These are phyloP conservation scores for Labroides dimidiatus DNA, from an alignment of 2,797 vertebrate genomes.

Conservation along the genomic window DNA sequence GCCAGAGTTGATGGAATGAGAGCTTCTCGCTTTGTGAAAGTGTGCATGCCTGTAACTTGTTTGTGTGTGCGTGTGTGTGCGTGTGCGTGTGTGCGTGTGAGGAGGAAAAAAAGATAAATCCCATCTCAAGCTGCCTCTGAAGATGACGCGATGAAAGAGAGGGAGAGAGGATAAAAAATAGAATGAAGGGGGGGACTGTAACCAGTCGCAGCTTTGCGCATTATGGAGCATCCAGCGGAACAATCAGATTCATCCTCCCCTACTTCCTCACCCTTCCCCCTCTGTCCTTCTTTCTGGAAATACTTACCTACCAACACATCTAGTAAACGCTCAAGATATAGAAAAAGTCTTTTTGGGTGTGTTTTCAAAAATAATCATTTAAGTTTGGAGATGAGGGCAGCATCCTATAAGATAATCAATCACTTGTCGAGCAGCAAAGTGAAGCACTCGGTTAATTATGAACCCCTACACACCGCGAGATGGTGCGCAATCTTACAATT, in stretches of 20 bases:
- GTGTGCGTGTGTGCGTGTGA: constrained; percentile 12
- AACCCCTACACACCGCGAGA: constrained; percentile 24
- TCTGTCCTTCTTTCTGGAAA: constrained; percentile 11
- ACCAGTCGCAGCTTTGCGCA: constrained; percentile 71
- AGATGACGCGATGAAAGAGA: constrained; percentile 81
- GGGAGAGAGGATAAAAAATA: constrained; percentile 74
- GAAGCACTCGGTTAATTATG: constrained; percentile 62
- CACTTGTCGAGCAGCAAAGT: constrained; percentile 41
- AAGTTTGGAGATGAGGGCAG: constrained; percentile 34
- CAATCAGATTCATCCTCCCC: constrained; percentile 75
- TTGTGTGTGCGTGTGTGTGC: constrained; percentile 15
- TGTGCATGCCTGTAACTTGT: constrained; percentile 4
- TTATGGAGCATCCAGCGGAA: constrained; percentile 77
- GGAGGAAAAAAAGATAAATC: constrained; percentile 74
- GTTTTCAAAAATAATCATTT: neutral
- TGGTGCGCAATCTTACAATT: constrained; percentile 43
- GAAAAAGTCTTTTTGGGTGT: neutral
- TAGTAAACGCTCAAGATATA: constrained; percentile 12
- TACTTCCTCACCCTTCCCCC: constrained; percentile 31
- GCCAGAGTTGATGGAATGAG: constrained; percentile 59
- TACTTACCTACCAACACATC: constrained; percentile 44
- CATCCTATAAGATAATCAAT: constrained; percentile 55
- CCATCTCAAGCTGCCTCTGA: constrained; percentile 78
- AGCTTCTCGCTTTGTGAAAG: constrained; percentile 30
- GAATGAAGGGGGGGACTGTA: constrained; percentile 62